Percentiles rank a stretch among this genome's conserved stretches.
These are phyloP conservation scores for Pipistrellus pipistrellus DNA, from an alignment of 2,797 vertebrate genomes.

Conservation along the genomic window DNA sequence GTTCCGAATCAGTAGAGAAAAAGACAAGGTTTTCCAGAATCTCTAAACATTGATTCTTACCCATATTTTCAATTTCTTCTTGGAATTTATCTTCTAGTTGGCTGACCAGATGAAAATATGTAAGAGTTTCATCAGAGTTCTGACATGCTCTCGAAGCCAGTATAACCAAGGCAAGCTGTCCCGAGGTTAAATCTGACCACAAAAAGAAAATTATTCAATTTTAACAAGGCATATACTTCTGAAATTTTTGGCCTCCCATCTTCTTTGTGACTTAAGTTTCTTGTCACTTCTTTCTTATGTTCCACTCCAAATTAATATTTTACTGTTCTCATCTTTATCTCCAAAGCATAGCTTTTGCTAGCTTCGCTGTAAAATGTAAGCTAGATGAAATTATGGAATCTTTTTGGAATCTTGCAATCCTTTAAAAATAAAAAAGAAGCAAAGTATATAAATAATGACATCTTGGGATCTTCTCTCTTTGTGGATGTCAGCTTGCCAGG, in stretches of 20 bases:
- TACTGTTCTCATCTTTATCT: neutral
- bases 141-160: constrained; percentile 72
- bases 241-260: neutral
- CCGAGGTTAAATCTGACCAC: constrained; percentile 34
- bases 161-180: constrained; percentile 70
- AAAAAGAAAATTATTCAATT: constrained; percentile 20
- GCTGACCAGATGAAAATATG: neutral
- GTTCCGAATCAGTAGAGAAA: neutral
- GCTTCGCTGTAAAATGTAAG: neutral
- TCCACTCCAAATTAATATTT: neutral
- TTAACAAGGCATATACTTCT: neutral
- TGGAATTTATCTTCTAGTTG: constrained; percentile 70
- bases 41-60: constrained; percentile 68
- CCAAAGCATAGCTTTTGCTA: neutral
- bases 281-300: neutral
- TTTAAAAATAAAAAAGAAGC: neutral
- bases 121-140: neutral
- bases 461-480: neutral
- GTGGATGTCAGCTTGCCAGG: neutral
- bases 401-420: neutral
- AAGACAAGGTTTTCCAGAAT: neutral
- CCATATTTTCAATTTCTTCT: constrained; percentile 75
- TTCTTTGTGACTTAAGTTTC: neutral
- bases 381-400: neutral
- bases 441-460: neutral